Evolutionary conservation across 2,113 vertebrate genomes (phyloP).

Genomic region (Ctenomys sociabilis): DNA sequence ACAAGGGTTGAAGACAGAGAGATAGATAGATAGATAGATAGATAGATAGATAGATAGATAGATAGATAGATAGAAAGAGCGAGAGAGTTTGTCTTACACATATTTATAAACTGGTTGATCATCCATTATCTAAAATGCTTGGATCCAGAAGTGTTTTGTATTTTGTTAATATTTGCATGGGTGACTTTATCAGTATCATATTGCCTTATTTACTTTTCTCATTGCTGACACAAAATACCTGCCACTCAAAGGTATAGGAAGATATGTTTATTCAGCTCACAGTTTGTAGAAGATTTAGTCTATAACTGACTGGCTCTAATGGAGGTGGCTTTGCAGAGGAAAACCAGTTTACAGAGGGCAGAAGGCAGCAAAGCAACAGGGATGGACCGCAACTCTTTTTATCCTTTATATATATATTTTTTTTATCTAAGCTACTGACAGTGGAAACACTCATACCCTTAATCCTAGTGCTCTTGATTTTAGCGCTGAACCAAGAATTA

Average conservation of each 20-base stretch:
- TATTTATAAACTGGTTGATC: neutral
- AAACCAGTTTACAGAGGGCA: neutral
- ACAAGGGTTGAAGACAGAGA: neutral
- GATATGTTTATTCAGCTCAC: neutral
- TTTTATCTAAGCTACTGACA: neutral
- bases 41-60: neutral
- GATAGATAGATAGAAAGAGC: no score
- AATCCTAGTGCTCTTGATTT: neutral
- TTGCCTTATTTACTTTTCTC: neutral
- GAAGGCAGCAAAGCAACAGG: neutral
- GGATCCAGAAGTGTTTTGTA: neutral
- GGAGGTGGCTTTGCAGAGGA: neutral
- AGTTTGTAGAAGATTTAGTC: neutral
- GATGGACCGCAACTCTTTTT: neutral
- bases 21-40: neutral
- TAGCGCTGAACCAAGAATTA: neutral
- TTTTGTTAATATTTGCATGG: neutral
- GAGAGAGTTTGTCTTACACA: neutral
- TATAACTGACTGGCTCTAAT: neutral
- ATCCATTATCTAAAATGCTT: constrained; percentile 7
- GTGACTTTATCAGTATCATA: neutral
- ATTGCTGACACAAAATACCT: neutral
- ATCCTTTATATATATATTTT: neutral
- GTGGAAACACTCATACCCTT: neutral
- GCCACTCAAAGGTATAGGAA: neutral